A percentile compares a stretch with the other conserved stretches of the same genome.
Conservation (phyloP, 2,113 vertebrate species). For the Petaurus breviceps region DNA sequence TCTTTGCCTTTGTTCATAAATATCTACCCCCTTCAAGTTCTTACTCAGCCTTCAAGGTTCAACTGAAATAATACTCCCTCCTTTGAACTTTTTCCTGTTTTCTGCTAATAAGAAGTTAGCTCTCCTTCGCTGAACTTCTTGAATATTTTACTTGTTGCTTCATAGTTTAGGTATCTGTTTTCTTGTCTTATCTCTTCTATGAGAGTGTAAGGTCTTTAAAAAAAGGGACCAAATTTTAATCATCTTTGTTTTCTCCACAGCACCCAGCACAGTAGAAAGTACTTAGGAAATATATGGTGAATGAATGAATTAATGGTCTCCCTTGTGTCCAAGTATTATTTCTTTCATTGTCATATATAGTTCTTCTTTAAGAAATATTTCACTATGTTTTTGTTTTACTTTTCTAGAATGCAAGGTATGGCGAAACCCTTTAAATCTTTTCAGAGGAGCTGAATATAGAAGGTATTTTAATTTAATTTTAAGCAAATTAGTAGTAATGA, state of each 20-base stretch:
- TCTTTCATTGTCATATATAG: neutral
- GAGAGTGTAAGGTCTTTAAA: neutral
- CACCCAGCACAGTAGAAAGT: neutral
- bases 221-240: neutral
- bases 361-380: neutral
- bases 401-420: constrained; percentile 97
- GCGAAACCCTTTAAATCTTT: constrained; percentile 98
- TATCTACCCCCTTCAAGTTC: neutral
- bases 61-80: neutral
- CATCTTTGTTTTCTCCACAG: neutral
- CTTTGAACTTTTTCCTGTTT: neutral
- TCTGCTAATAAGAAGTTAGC: neutral
- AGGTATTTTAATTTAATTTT: constrained; percentile 86
- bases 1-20: neutral
- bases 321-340: neutral
- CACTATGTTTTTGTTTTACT: constrained; percentile 19
- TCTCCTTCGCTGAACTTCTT: neutral
- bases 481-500: neutral
- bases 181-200: neutral
- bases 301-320: neutral
- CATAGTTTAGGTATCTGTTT: neutral
- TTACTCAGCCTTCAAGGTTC: neutral
- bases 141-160: neutral
- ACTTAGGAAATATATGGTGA: neutral
- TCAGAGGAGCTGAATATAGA: constrained; percentile 98